These are phyloP conservation scores for Catagonus wagneri DNA, from an alignment of 2,113 vertebrate genomes.

Conservation along the genomic window DNA sequence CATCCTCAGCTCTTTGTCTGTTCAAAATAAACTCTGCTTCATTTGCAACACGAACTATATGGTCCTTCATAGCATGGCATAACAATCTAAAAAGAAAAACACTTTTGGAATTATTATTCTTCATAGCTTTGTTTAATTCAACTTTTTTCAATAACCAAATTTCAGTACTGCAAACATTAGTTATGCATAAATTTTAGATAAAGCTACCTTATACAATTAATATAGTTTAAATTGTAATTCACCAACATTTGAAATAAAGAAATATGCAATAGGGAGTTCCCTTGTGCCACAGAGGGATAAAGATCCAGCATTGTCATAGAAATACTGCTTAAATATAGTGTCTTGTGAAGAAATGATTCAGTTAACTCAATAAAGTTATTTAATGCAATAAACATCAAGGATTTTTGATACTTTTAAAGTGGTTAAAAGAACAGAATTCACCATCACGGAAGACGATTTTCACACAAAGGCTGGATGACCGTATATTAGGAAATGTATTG, in stretches of 20 bases:
- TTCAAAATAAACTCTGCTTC: constrained; percentile 99
- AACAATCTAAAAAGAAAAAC: constrained; percentile 89
- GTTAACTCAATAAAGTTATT: not conserved
- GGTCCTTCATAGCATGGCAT: constrained; percentile 99
- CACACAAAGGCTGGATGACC: not conserved
- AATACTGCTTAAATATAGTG: not conserved
- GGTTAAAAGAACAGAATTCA: not conserved
- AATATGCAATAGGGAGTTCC: no score
- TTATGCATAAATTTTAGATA: not conserved
- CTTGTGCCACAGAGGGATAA: no score
- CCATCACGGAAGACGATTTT: not conserved
- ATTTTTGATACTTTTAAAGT: not conserved
- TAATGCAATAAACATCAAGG: not conserved
- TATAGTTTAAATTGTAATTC: not conserved
- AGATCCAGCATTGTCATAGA: not conserved
- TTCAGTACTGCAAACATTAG: constrained; percentile 20
- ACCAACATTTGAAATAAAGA: not conserved
- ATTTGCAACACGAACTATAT: constrained; percentile 98
- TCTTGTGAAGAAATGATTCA: not conserved
- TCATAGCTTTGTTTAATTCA: not conserved
- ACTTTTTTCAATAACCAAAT: not conserved
- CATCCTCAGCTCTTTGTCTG: constrained; percentile 97
- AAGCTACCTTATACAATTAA: not conserved
- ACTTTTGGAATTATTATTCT: constrained; percentile 36
- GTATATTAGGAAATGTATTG: not conserved